Evolutionary conservation across 2,888 invertebrate genomes (phyloP).

Genomic region (Hirtodrosophila trivittata): DNA sequence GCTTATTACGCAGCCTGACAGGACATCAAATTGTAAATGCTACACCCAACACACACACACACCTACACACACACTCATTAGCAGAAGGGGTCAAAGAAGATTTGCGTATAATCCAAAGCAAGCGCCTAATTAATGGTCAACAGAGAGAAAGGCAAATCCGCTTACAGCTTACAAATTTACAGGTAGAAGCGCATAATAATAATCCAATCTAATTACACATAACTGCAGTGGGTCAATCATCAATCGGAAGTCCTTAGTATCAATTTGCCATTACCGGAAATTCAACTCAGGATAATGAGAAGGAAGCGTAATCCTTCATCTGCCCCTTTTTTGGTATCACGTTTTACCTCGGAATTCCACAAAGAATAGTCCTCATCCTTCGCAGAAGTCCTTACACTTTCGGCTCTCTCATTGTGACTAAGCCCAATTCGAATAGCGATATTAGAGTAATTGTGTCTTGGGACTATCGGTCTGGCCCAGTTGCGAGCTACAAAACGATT

Average conservation of each 20-base stretch:
- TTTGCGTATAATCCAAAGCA: not conserved
- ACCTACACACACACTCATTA: not conserved
- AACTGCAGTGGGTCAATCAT: conserved; percentile 1
- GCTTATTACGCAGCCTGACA: conserved; percentile 59
- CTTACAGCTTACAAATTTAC: conserved; percentile 9
- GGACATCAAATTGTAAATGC: conserved; percentile 34
- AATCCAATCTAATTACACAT: conserved; percentile 20
- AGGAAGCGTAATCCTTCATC: too few species aligned
- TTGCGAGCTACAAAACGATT: conserved; percentile 9
- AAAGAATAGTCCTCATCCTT: too few species aligned
- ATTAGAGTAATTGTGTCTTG: conserved; percentile 8
- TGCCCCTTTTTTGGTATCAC: too few species aligned
- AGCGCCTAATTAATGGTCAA: conserved; percentile 44
- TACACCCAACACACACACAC: conserved; percentile 3
- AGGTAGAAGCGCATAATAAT: not conserved
- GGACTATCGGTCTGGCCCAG: conserved; percentile 13
- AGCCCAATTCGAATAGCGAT: not conserved
- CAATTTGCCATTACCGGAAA: not conserved
- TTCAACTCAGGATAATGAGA: too few species aligned
- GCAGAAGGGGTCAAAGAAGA: not conserved
- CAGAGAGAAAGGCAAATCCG: conserved; percentile 19
- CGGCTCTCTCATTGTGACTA: not conserved
- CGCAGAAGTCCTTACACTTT: too few species aligned
- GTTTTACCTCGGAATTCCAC: too few species aligned
- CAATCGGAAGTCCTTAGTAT: not conserved